A percentile compares a stretch with the other conserved stretches of the same genome.
Conservation (phyloP, 1,140 invertebrate species). For the Campoletis sonorensis region DNA sequence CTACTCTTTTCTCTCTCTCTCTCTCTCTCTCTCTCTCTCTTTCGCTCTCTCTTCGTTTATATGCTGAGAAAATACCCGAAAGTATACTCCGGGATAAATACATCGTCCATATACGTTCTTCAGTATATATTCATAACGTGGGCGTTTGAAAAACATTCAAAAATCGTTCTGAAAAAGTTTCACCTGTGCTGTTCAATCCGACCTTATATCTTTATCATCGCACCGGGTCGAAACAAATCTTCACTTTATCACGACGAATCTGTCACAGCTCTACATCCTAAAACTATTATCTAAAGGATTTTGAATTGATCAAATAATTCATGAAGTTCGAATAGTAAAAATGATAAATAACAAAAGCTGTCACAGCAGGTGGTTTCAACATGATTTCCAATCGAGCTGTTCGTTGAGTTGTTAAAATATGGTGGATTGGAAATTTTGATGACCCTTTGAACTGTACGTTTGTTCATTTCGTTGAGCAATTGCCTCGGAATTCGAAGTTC, state of each 20-base stretch:
- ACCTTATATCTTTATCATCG: neutral
- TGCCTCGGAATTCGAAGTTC: no score
- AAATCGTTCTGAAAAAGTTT: neutral
- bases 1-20: neutral
- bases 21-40: neutral
- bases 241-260: neutral
- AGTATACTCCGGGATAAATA: neutral
- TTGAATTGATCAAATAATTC: neutral
- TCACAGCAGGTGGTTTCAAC: neutral
- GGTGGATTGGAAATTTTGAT: neutral
- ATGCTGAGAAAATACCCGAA: constrained; percentile 13
- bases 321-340: neutral
- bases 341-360: neutral
- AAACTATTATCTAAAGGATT: constrained; percentile 14
- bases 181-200: neutral
- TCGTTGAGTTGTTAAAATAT: neutral
- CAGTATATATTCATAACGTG: neutral
- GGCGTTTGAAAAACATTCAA: neutral
- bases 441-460: no score
- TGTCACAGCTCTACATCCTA: neutral
- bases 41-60: neutral
- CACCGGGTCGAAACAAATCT: neutral
- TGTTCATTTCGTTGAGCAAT: no score
- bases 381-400: neutral
- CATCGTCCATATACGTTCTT: neutral